Evolutionary conservation across 2,797 vertebrate species (phyloP).

Genomic region (Gallinago nigripennis): DNA sequence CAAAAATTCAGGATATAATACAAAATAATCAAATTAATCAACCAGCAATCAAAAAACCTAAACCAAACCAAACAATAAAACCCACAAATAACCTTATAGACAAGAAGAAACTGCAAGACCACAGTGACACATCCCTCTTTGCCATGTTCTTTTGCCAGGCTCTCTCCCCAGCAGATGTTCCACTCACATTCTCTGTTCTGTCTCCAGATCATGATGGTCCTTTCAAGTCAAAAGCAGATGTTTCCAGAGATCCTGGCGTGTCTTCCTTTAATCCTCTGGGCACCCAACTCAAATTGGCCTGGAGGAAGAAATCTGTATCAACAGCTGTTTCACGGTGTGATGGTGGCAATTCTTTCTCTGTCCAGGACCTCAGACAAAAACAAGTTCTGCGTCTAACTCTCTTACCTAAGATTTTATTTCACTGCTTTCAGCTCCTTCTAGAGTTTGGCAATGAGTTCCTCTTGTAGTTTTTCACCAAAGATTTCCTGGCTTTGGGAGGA

Average conservation of each 20-base stretch:
- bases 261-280: background rate
- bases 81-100: background rate
- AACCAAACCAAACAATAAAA: background rate
- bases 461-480: background rate
- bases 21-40: background rate
- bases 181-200: background rate
- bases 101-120: background rate
- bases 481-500: background rate
- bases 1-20: background rate
- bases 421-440: background rate
- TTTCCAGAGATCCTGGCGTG: background rate
- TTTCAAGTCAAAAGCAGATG: background rate
- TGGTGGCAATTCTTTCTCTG: background rate
- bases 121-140: background rate
- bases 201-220: background rate
- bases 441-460: background rate
- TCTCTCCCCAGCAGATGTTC: background rate
- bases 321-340: background rate
- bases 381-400: background rate
- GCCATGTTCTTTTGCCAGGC: background rate
- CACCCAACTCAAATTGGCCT: background rate
- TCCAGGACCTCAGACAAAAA: background rate
- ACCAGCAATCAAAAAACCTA: accelerated
- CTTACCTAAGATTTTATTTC: background rate
- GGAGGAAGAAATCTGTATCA: background rate